Evolutionary conservation across 1,140 invertebrate species (phyloP).

Genomic region (Zeugodacus cucurbitae): DNA sequence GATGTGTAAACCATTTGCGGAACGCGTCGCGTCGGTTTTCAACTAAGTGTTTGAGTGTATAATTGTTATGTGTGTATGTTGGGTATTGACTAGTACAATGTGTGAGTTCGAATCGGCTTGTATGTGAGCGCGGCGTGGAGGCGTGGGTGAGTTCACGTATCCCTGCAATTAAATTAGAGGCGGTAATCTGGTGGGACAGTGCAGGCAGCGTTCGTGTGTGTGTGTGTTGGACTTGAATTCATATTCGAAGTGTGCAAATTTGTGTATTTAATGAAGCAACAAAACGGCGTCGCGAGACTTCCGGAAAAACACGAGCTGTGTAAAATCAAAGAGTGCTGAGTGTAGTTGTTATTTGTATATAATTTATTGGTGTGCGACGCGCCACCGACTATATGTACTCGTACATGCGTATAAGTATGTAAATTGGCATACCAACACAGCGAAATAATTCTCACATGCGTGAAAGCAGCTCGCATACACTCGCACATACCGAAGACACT

Average conservation of each 20-base stretch:
- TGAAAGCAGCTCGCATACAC: neutral
- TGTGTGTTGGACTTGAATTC: neutral
- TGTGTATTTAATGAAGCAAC: constrained; percentile 9
- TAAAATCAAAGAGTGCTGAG: neutral
- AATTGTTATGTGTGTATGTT: neutral
- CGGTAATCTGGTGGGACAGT: neutral
- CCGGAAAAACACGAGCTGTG: constrained; percentile 22
- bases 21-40: neutral
- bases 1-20: neutral
- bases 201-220: neutral
- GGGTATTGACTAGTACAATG: neutral
- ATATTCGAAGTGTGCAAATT: neutral
- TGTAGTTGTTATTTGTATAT: neutral
- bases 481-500: neutral
- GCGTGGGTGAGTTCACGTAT: neutral
- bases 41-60: neutral
- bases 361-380: neutral
- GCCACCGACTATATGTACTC: neutral
- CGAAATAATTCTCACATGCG: neutral
- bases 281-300: constrained; percentile 17
- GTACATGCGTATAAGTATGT: neutral
- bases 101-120: neutral
- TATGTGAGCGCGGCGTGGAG: neutral
- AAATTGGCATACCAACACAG: neutral
- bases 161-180: neutral